Conservation (phyloP, 2,113 vertebrate genomes). For the Campylorhamphus procurvoides region DNA sequence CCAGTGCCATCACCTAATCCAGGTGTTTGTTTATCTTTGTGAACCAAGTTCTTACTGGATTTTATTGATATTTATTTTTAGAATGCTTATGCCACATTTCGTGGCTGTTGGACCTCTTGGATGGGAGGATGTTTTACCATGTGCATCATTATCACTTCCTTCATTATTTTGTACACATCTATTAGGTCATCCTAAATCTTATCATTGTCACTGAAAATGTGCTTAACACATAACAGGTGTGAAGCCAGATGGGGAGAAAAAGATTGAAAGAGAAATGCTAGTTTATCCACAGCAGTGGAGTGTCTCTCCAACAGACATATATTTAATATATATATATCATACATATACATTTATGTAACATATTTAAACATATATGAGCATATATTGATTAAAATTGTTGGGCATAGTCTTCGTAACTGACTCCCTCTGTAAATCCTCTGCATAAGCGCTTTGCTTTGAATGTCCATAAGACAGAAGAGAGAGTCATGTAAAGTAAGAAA, state of each 20-base stretch:
- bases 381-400: background rate
- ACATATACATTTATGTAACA: background rate
- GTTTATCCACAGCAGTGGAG: background rate
- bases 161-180: constrained; percentile 47
- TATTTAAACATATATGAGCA: background rate
- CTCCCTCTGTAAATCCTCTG: background rate
- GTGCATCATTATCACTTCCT: constrained; percentile 50
- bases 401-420: background rate
- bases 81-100: background rate
- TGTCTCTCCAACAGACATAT: background rate
- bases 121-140: constrained; percentile 6
- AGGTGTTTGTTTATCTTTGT: background rate
- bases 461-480: background rate
- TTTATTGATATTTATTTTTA: constrained; percentile 13
- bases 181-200: constrained; percentile 49
- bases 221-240: constrained; percentile 37
- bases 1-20: background rate
- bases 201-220: constrained; percentile 16
- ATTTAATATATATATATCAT: background rate
- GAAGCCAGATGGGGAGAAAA: background rate
- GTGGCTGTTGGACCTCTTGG: background rate
- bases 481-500: background rate
- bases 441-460: background rate
- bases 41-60: background rate
- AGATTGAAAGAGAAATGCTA: background rate